Evolutionary conservation across 2,113 vertebrate genomes (phyloP).

Genomic region (Aix galericulata): DNA sequence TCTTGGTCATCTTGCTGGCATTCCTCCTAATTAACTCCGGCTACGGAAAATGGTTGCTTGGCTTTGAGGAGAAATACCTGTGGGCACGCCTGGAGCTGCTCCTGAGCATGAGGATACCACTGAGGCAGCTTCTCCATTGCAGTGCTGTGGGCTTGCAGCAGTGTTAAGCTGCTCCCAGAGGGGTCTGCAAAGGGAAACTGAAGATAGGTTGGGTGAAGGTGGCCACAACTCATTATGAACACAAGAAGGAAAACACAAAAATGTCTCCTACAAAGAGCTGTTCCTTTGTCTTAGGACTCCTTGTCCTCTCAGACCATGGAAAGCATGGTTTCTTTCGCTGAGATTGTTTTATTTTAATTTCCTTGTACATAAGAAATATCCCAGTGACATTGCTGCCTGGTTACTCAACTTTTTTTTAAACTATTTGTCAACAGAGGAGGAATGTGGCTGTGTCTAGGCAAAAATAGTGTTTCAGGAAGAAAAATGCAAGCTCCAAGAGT

Average conservation of each 20-base stretch:
- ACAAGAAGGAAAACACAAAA: not conserved
- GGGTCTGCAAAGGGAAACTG: not conserved
- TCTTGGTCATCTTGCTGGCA: not conserved
- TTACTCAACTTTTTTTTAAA: not conserved
- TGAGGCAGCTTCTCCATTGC: not conserved
- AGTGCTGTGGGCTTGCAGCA: accelerated
- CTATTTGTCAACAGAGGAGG: not conserved
- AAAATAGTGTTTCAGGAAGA: not conserved
- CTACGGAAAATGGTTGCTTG: not conserved
- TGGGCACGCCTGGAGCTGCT: not conserved
- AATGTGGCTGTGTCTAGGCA: not conserved
- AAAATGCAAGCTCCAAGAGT: not conserved
- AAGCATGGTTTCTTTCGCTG: not conserved
- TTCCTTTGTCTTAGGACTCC: not conserved
- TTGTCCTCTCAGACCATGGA: not conserved
- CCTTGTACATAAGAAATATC: not conserved
- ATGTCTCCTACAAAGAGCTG: not conserved
- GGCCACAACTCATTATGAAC: not conserved
- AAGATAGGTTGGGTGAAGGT: not conserved
- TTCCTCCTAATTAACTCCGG: not conserved
- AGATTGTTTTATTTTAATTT: not conserved
- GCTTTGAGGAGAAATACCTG: not conserved
- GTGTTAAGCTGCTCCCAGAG: not conserved
- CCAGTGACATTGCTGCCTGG: not conserved
- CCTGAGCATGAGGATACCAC: accelerated